Evolutionary conservation across 2,797 vertebrate species (phyloP).

Genomic region (Clamator glandarius): DNA sequence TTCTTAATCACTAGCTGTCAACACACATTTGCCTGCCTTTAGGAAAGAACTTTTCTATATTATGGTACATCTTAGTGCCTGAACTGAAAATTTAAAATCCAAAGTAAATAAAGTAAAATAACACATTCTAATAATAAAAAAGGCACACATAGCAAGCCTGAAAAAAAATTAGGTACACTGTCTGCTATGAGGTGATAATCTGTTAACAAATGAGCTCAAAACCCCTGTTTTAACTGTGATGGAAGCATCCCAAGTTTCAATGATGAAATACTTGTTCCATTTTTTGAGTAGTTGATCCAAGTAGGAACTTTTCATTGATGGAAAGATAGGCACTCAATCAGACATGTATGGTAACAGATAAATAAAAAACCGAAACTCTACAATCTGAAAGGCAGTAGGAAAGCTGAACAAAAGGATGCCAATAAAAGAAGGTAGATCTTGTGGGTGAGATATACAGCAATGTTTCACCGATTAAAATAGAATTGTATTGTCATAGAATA

Average conservation of each 20-base stretch:
- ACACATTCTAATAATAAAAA: background rate
- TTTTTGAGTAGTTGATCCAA: background rate
- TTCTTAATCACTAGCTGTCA: background rate
- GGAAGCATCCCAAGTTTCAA: background rate
- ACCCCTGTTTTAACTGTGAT: background rate
- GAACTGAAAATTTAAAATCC: background rate
- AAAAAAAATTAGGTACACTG: background rate
- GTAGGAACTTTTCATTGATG: background rate
- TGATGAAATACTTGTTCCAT: background rate
- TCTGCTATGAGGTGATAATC: background rate
- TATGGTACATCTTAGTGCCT: background rate
- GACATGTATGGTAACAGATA: background rate
- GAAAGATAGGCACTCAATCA: background rate
- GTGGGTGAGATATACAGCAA: background rate
- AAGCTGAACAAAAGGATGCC: background rate
- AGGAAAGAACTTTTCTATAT: background rate
- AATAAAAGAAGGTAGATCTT: background rate
- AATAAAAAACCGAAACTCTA: background rate
- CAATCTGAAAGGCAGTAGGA: background rate
- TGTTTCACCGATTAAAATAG: background rate
- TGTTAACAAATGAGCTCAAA: background rate
- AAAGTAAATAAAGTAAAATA: background rate
- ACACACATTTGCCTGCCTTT: background rate
- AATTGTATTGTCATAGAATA: too few species aligned
- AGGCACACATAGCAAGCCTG: background rate